phyloP scores from a whole-genome alignment of 1,140 invertebrate species.

The Pseudomyrmex dendroicus region DNA sequence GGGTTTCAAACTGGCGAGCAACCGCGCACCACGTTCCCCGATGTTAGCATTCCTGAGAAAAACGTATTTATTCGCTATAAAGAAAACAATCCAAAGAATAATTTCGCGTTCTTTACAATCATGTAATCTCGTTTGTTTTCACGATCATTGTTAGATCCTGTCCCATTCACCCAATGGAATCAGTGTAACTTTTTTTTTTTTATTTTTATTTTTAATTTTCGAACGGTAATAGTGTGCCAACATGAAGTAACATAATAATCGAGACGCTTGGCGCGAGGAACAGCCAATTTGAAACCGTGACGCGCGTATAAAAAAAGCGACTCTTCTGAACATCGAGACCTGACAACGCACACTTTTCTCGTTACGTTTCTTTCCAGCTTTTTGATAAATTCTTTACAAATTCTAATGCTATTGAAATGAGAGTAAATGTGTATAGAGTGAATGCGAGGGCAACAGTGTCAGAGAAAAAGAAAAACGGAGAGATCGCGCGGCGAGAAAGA shows the following conservation, averaged over 20 bases:
- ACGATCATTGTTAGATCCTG: background rate
- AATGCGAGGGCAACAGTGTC: slow-evolving; percentile 50
- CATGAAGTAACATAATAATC: background rate
- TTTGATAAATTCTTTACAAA: slow-evolving; percentile 55
- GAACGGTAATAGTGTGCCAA: slow-evolving; percentile 22
- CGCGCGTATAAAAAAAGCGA: slow-evolving; percentile 2
- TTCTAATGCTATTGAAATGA: slow-evolving; percentile 44
- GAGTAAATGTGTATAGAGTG: slow-evolving; percentile 53
- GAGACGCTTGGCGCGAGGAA: slow-evolving; percentile 19
- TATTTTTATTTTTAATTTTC: slow-evolving; percentile 6
- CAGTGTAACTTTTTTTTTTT: too few species aligned
- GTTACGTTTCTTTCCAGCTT: slow-evolving; percentile 47
- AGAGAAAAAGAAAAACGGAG: slow-evolving; percentile 27
- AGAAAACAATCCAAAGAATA: slow-evolving; percentile 62
- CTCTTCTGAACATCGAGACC: slow-evolving; percentile 52
- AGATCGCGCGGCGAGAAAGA: slow-evolving; percentile 31
- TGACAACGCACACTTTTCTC: slow-evolving; percentile 60
- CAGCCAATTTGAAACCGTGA: slow-evolving; percentile 57
- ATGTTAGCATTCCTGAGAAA: slow-evolving; percentile 52
- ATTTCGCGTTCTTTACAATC: slow-evolving; percentile 17
- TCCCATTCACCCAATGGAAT: slow-evolving; percentile 28
- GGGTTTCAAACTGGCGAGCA: slow-evolving; percentile 59
- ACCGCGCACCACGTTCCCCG: slow-evolving; percentile 43
- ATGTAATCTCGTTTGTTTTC: slow-evolving; percentile 45
- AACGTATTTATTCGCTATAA: slow-evolving; percentile 44